Evolutionary conservation across 1,140 invertebrate genomes (phyloP).

Genomic region (Heliconius himera): DNA sequence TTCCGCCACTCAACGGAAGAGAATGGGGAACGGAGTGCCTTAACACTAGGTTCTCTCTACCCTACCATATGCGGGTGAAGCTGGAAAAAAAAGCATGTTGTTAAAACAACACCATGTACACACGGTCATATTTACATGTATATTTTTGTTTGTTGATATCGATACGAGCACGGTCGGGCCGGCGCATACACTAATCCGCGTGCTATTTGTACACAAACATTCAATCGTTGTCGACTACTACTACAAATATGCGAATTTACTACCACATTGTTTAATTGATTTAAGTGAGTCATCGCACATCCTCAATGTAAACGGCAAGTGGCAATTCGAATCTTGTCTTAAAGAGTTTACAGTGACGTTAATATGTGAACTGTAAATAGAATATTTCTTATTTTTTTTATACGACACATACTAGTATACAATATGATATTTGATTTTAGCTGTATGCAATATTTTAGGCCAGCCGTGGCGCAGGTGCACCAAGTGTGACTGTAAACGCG

Average conservation of each 20-base stretch:
- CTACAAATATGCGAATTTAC: conserved; percentile 11
- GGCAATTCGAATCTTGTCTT: too few species aligned
- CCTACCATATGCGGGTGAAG: too few species aligned
- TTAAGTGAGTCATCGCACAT: background rate
- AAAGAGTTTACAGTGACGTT: too few species aligned
- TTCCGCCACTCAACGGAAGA: too few species aligned
- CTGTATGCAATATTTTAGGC: background rate
- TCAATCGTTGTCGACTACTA: conserved; percentile 20
- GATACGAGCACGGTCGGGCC: conserved; percentile 19
- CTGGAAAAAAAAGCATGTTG: background rate
- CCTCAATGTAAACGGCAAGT: background rate
- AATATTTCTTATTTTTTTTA: background rate
- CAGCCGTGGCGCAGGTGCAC: too few species aligned
- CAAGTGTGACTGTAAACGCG: too few species aligned
- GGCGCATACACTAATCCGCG: conserved; percentile 36
- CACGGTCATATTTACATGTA: conserved; percentile 45
- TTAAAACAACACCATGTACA: conserved; percentile 25
- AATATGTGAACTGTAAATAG: background rate
- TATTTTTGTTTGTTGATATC: conserved; percentile 45
- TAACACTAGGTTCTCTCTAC: too few species aligned
- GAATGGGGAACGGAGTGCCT: too few species aligned
- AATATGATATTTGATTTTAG: background rate
- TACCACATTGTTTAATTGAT: background rate
- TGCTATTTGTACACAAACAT: conserved; percentile 50
- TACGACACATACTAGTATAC: background rate